Base-by-base conservation (phyloP, 2,888 invertebrate genomes). In the Salticus scenicus region DNA sequence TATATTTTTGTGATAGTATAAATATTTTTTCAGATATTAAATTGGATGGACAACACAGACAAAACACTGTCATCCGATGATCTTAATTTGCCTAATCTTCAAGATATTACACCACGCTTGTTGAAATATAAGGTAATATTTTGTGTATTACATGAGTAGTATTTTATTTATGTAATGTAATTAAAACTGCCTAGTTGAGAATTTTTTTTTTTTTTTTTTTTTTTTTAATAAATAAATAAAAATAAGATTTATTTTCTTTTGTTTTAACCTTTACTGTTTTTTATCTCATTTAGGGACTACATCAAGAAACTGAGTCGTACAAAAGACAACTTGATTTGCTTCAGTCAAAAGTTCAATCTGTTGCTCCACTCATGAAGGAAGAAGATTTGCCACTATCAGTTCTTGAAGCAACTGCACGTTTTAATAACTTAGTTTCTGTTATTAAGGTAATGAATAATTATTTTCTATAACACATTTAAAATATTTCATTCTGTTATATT, bases 281-380 rank as follows among this genome's bases (percentile, higher is more conserved):
- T 4, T 37, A 20, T 24, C 24, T 63, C 74, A 83, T 70, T 89
- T 89, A 94, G 93, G 95, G 96, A 0, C 93, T 95, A 69, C 93
- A 96, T 76, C 97, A 98, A 92, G 98, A 98, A 92, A 96, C 97
- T 30, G 92, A 94, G 81, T 95, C 97, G 0, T 96, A 98, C 90
- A 97, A 97, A 91, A 93, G 97, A 88, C 94, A 97, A 5, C 94
- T 98, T 63, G 98, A 98, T 92, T 95, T 95, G 5, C 94, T 98
- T 0, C 95, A 95, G 8, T 97, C 97, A 90, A 98, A 97, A 91
- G 96, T 97, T 0, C 94, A 95, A 89, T 93, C 93, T 24, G 91
- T 95, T 14, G 93, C 95, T 4, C 80, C 83, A 31, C 37, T 80
- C 0, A 77, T 79, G 79, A 81, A 83, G 28, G 87, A 83, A 24